Percentiles rank a stretch among this genome's conserved stretches.
Evolutionary conservation across 2,797 vertebrate species (phyloP).

Genomic region (Scomberomorus guttatus): DNA sequence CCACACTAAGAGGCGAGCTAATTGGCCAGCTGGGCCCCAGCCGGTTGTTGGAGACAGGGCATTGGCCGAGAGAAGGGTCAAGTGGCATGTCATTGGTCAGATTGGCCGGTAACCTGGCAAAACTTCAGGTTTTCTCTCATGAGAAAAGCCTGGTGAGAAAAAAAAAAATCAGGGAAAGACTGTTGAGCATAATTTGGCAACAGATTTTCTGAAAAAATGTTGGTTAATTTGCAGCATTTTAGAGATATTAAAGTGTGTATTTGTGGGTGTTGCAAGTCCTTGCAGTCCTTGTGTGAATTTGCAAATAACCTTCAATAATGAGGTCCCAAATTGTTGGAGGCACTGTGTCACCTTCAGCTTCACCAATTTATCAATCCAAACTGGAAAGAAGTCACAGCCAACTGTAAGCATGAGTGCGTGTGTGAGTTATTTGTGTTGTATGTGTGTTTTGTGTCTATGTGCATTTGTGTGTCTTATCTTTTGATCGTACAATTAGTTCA

Average conservation of each 20-base stretch:
- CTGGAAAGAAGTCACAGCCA: constrained; percentile 43
- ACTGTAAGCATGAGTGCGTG: background rate
- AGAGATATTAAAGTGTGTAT: constrained; percentile 23
- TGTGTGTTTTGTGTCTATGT: background rate
- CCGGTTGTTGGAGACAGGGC: constrained; percentile 77
- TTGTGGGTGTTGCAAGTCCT: constrained; percentile 41
- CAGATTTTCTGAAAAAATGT: constrained; percentile 30
- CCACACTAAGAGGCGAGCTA: constrained; percentile 82
- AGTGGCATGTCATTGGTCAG: constrained; percentile 84
- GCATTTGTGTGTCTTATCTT: constrained; percentile 6
- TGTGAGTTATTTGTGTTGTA: background rate
- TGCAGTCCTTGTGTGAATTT: constrained; percentile 45
- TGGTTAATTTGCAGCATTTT: constrained; percentile 63
- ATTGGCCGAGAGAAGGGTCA: constrained; percentile 80
- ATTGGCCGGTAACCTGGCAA: constrained; percentile 72
- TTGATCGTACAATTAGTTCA: background rate
- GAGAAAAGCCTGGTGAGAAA: constrained; percentile 55
- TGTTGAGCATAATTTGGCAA: constrained; percentile 58
- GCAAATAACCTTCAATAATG: constrained; percentile 55
- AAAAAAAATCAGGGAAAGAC: constrained; percentile 18
- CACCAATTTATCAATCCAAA: constrained; percentile 35
- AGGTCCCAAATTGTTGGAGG: constrained; percentile 39
- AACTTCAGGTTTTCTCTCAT: constrained; percentile 63
- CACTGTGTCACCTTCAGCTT: constrained; percentile 45
- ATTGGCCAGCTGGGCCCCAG: constrained; percentile 87